Evolutionary conservation across 2,113 vertebrate genomes (phyloP), one percentile per base, ranked within the genome.

Genomic region (Polypterus bichir): DNA sequence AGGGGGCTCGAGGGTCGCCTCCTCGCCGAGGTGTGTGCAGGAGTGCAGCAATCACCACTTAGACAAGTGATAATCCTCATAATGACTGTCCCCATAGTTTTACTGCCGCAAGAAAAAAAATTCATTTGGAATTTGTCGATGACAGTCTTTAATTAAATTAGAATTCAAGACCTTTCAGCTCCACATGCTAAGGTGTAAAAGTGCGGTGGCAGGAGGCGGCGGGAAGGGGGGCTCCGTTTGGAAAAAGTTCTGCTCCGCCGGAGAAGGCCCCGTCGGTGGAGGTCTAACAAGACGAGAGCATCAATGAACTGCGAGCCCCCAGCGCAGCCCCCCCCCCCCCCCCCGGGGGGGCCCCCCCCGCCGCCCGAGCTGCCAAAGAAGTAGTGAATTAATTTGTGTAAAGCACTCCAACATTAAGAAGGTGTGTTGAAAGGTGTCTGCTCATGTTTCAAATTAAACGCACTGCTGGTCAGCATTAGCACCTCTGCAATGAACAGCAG

Each of bases 401-500:
- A 92, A 93, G 90, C 92, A 89, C 91, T 93, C 85, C 88, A 88
- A 89, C 91, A 93, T 94, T 91, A 97, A 87, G 89, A 97, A 94
- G 91, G 93, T 96, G 92, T 95, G 93, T 92, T 95, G 94, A 94
- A 97, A 97, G 93, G 93, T 95, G 92, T 96, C 91, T 93, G 89
- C 89, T 94, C 90, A 91, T 93, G 93, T 96, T 94, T 93, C 91
- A 93, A 92, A 97, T 97, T 94, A 97, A 96, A 94, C 89, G 90
- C 92, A 85, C 91, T 92, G 92, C 93, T 94, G 94, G 94, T 94
- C 93, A 95, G 89, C 90, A 93, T 94, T 94, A 97, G 92, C 92
- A 91, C 93, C 92, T 93, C 86, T 74, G 86, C 88, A 89, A 86
- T 90, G 89, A 88, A 86, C 87, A 83, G 81, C 91, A 91, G 88